Conservation (phyloP, 2,797 vertebrate genomes). For the Todus mexicanus region DNA sequence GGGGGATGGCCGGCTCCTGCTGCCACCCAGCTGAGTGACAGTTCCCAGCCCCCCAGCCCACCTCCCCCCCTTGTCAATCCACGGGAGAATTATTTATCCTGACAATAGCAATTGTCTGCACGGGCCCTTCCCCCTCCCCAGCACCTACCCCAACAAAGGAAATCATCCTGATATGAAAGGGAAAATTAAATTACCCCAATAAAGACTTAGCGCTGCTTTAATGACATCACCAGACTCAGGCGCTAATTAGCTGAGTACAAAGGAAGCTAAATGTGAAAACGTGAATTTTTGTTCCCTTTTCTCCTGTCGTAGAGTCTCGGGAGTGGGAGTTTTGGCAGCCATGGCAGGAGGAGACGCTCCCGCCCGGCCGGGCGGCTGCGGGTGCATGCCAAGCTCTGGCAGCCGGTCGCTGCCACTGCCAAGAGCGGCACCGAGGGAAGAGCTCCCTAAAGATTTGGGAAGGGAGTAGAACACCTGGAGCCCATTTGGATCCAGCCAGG, state of each 20-base stretch:
- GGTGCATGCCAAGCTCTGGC: neutral
- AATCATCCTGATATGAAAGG: constrained; percentile 73
- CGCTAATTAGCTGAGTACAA: constrained; percentile 70
- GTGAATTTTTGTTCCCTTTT: constrained; percentile 61
- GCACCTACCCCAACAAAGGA: constrained; percentile 68
- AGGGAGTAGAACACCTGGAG: neutral
- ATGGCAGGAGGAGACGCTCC: neutral
- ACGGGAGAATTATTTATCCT: constrained; percentile 60
- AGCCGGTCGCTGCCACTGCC: neutral
- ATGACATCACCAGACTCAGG: constrained; percentile 72
- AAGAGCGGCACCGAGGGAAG: rapidly evolving
- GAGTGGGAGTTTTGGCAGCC: constrained; percentile 36
- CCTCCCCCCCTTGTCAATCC: constrained; percentile 49
- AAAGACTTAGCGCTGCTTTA: constrained; percentile 70
- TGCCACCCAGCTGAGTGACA: constrained; percentile 10
- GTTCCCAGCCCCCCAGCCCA: constrained; percentile 27
- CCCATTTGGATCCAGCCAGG: neutral
- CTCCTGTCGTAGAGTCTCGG: neutral
- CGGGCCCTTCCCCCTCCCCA: constrained; percentile 17
- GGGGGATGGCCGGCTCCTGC: neutral
- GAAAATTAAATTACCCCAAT: constrained; percentile 75
- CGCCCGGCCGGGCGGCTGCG: neutral
- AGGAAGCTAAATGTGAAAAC: constrained; percentile 70
- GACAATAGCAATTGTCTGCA: constrained; percentile 68
- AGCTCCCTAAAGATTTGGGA: neutral